Base-by-base conservation (phyloP, 2,797 vertebrate genomes). In the Anguilla pacifica region DNA sequence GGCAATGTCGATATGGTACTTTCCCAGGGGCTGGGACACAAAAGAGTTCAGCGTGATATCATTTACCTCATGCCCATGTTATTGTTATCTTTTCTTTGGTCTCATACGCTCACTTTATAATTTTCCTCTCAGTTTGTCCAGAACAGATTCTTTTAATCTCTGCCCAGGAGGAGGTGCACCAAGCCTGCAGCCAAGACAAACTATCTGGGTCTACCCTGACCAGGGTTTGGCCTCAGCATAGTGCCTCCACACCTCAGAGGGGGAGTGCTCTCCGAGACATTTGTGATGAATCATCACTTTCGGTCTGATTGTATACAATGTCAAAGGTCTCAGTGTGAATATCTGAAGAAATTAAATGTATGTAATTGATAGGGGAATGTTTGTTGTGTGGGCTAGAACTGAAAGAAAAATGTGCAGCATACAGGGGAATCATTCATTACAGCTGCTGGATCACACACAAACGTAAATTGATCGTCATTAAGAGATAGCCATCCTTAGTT, bases 61-160 rank as follows among this genome's bases (percentile, higher is more conserved):
- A 94, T 93, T 89, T 88, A 90, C 91, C 87, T 93, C 88, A 91
- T 89, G 89, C 92, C 90, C 91, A 93, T 94, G 85, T 90, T 89
- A 93, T 94, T 95, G 93, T 95, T 94, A 92, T 95, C 90, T 90
- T 95, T 94, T 93, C 91, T 91, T 94, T 95, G 92, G 92, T 95
- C 89, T 92, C 91, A 88, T 90, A 93, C 91, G 88, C 79, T 46
- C 89, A 86, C 92, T 91, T 92, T 93, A 90, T 90, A 91, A 93
- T 93, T 94, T 90, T 94, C 93, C 92, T 85, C 87, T 90, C 90
- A 93, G 90, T 92, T 90, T 93, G 93, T 94, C 91, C 90, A 88
- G 92, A 46, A 84, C 85, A 53, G 92, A 93, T 87, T 87, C 89
- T 91, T 94, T 92, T 92, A 90, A 92, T 95, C 91, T 89, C 67